These are phyloP conservation scores for Panulirus ornatus DNA, from an alignment of 1,140 invertebrate species.

Conservation along the genomic window DNA sequence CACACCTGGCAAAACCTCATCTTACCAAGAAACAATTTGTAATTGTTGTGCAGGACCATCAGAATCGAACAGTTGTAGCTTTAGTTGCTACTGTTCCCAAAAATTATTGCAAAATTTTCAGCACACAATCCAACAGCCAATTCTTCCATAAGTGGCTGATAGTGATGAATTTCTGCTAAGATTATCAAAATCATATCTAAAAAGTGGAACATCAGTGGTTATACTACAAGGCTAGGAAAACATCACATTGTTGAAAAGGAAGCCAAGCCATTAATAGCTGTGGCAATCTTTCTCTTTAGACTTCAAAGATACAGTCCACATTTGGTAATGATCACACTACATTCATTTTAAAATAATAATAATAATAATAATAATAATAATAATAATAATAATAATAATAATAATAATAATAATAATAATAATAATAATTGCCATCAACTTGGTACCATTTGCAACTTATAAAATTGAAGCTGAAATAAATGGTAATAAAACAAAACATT, in stretches of 20 bases:
- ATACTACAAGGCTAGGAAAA: background rate
- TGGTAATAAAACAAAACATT: background rate
- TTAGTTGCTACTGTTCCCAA: background rate
- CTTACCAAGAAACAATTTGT: background rate
- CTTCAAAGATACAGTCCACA: background rate
- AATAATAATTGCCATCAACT: constrained; percentile 5
- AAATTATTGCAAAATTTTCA: background rate
- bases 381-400: too few species aligned
- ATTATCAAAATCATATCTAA: background rate
- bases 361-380: too few species aligned
- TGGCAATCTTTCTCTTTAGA: background rate
- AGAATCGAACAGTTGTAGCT: background rate
- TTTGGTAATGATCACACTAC: too few species aligned
- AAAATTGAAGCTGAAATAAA: background rate
- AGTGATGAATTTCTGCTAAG: too few species aligned
- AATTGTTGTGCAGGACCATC: background rate
- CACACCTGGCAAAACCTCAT: too few species aligned
- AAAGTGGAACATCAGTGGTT: background rate
- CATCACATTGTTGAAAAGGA: background rate
- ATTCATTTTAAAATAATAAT: too few species aligned
- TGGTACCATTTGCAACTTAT: background rate
- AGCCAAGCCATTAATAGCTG: background rate
- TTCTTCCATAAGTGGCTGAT: background rate
- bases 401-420: too few species aligned
- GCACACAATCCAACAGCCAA: background rate